phyloP scores from a whole-genome alignment of 2,888 invertebrate genomes.

The Pristionchus entomophagus region DNA sequence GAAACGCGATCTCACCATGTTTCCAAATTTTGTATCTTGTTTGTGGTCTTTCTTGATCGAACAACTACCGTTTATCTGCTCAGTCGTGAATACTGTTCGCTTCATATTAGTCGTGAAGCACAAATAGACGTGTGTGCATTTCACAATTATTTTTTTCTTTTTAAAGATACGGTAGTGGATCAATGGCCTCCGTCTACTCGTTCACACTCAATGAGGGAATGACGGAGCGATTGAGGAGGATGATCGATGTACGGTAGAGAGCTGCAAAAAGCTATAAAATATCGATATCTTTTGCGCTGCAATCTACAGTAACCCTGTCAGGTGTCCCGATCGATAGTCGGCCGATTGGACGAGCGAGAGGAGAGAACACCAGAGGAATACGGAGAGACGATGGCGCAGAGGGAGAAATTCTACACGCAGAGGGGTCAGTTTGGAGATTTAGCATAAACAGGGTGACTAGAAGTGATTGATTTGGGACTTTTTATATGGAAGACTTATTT shows the following conservation, averaged over 20 bases:
- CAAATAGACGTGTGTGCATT: too few relatives aligned
- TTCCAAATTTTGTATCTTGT: background rate
- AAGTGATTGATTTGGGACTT: too few relatives aligned
- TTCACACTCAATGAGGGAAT: conserved; percentile 48
- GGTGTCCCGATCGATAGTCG: conserved; percentile 50
- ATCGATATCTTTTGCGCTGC: background rate
- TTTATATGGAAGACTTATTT: background rate
- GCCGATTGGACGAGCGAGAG: conserved; percentile 59
- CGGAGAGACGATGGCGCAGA: background rate
- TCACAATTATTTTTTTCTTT: too few relatives aligned
- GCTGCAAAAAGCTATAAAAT: too few relatives aligned
- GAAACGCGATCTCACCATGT: background rate
- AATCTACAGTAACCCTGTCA: background rate
- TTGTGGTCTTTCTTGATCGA: background rate
- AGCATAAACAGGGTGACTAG: too few relatives aligned
- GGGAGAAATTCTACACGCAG: background rate
- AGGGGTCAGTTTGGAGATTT: background rate
- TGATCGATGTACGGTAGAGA: conserved; percentile 47
- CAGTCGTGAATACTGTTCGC: too few relatives aligned
- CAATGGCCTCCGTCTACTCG: conserved; percentile 50
- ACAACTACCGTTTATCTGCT: too few relatives aligned
- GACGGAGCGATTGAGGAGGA: conserved; percentile 42
- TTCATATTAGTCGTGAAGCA: too few relatives aligned
- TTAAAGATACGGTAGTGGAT: background rate
- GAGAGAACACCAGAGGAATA: conserved; percentile 63